Percentiles rank a stretch among this genome's conserved stretches.
These are phyloP conservation scores for Drosophila pruinosa DNA, from an alignment of 1,140 invertebrate genomes.

Conservation along the genomic window DNA sequence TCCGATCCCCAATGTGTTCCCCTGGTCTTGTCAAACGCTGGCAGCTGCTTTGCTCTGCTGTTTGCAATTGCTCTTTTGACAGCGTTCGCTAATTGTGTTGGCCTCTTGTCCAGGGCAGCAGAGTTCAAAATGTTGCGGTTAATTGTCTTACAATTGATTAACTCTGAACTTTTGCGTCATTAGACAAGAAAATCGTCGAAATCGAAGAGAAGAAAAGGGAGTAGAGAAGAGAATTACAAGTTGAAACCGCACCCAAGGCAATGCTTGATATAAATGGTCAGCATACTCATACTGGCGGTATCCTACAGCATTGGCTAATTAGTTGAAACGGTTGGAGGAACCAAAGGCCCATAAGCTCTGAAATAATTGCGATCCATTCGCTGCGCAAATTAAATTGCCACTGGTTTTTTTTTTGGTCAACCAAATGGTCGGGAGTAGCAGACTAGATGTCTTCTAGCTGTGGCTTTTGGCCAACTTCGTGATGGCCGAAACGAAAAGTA, in stretches of 20 bases:
- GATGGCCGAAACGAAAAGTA: conserved; percentile 41
- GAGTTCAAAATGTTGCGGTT: conserved; percentile 51
- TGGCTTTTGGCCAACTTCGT: conserved; percentile 49
- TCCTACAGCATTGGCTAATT: conserved; percentile 47
- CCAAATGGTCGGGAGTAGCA: background rate
- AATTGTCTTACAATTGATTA: conserved; percentile 70
- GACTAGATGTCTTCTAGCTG: conserved; percentile 25
- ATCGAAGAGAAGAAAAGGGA: background rate
- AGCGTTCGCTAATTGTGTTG: conserved; percentile 52
- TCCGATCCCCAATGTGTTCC: too few species aligned
- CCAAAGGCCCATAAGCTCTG: conserved; percentile 16
- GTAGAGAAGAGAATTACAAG: conserved; percentile 8
- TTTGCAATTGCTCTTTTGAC: conserved; percentile 24
- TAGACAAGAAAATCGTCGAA: conserved; percentile 15
- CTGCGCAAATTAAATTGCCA: conserved; percentile 65
- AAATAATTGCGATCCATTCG: conserved; percentile 46
- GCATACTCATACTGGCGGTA: background rate
- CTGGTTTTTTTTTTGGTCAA: conserved; percentile 56
- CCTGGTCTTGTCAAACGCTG: background rate
- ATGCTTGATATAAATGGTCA: conserved; percentile 6
- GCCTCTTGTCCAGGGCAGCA: conserved; percentile 21
- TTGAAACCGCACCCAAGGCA: conserved; percentile 23
- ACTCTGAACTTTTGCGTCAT: conserved; percentile 47
- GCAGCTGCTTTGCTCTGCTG: conserved; percentile 27
- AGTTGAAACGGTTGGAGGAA: conserved; percentile 49